Evolutionary conservation across 53 echinoderm and acorn worm species (phyloP), one percentile per base, ranked within the genome.

Genomic region (Stichopus horrens): DNA sequence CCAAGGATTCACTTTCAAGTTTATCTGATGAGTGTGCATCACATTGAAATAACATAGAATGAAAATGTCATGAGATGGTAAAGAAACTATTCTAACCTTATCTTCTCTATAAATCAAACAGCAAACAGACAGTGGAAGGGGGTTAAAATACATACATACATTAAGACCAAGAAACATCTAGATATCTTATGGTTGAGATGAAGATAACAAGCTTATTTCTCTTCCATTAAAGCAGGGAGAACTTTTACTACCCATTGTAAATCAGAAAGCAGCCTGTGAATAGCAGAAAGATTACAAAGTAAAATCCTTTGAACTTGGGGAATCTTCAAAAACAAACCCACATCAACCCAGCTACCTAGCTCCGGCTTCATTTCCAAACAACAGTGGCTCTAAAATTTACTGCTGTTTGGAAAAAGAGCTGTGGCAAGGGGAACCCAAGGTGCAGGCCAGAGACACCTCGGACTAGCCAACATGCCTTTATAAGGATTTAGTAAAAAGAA

Each of bases 301-400:
- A 63, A 16, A 63, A 13, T 71, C 71, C 71, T 71, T 71, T 71
- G 71, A 71, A 71, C 71, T 71, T 18, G 14, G 14, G 37, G 37
- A 37, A 20, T 71, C 71, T 71, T 71, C 19, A 18, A 71, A 18
- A 71, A 71, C 71, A 37, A 37, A 37, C 37, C 37, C 37, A 37
- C 2, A 2, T 37, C 37, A 2, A 37, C 37, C 37, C 37, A 37
- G 21, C 75, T 52, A 75, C 75, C 75, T 18, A 75, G 21, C 75
- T n/a, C 11, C 9, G 75, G 19, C 23, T 71, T 71, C 5, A 14
- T 8, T 56, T 81, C 58, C 58, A 81, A 58, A 81, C 81, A 81
- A 56, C 18, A n/a, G 56, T 81, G 71, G 71, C n/a, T 81, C 21
- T n/a, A 77, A 52, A 81, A 81, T 81, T 81, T 81, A 81, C 81